Evolutionary conservation across 1,140 invertebrate genomes (phyloP), one percentile per base, ranked within the genome.

Genomic region (Cydia pomonella): DNA sequence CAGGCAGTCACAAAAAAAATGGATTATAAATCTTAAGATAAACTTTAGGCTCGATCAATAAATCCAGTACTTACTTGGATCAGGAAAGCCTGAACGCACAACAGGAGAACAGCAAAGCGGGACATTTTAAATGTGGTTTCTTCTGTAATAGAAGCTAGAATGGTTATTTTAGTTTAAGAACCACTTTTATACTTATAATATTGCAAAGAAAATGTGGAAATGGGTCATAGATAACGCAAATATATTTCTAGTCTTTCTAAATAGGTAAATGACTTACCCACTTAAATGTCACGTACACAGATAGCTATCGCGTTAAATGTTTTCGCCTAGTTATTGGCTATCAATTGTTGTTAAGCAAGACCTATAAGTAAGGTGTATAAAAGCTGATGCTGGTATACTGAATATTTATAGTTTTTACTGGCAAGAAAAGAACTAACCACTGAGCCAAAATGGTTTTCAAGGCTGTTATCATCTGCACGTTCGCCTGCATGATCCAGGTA

Each of bases 61-160:
- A n/a, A n/a, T n/a, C n/a, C n/a, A n/a, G n/a, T n/a, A 72, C 41
- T 41, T 75, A 83, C 82, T 75, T 83, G 80, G 21, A 81, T 62
- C 69, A 83, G 53, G 44, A 77, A 74, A 33, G 79, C 77, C 50
- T 83, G 78, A 72, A 78, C 76, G 78, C 79, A 83, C 41, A 81
- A 66, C 5, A 81, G 38, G 4, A 83, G 72, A 16, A 79, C 69
- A 21, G 77, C 25, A 72, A 83, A 79, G 29, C 72, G 27, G 38
- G 76, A 75, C 77, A 84, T 80, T 64, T n/a, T 38, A 3, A 69
- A 69, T 10, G 64, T 69, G 1, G 2, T 38, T 38, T 38, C 27
- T 33, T 69, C 29, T 3, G 4, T 38, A 18, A 38, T 2, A 38
- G 64, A 69, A 69, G 9, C n/a, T 12, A 33, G 27, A 69, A 33